Evolutionary conservation across 2,797 vertebrate species (phyloP), one percentile per base, ranked within the genome.

Genomic region (Erethizon dorsatum): DNA sequence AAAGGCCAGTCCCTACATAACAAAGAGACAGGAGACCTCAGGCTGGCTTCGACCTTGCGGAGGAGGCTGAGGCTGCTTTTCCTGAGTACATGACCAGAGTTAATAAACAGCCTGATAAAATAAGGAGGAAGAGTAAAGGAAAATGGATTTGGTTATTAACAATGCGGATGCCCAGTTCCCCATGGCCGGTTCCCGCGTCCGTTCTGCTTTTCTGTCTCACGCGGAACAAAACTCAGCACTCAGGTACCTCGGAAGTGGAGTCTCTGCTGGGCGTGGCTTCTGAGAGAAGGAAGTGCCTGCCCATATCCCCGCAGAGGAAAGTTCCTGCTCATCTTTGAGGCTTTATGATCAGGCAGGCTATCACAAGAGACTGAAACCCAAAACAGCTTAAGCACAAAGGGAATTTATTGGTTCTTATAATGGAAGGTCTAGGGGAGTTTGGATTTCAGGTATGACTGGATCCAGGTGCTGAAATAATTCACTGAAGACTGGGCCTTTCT

Each of bases 121-220:
- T 63, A 24, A 78, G 13, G 63, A 78, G 75, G 41, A 24, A 63
- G 63, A 73, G 71, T 20, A 54, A 88, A 94, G 37, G 84, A 73
- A 95, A 83, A 91, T 47, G 8, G n/a, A 78, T 94, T 82, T 85
- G 54, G 47, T 88, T 80, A 82, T 94, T 26, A 88, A 61, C 63
- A 56, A 88, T 79, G 69, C 41, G 93, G n/a, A 57, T 71, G 37
- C 57, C 50, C 37, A 59, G 78, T 33, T 86, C 63, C 56, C 54
- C 6, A 1, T 2, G 1, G 63, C 67, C 77, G 14, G 52, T 52
- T 77, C 57, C 94, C 47, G 33, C 83, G 77, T 67, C 33, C 45
- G 11, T 41, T 96, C 85, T 88, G 89, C 57, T 73, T 63, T 77
- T 63, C 69, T 15, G 45, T 37, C 83, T 86, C 20, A 6, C 67